A percentile compares a stretch with the other conserved stretches of the same genome.
Conservation (phyloP, 2,888 invertebrate genomes). For the Trilocha varians region DNA sequence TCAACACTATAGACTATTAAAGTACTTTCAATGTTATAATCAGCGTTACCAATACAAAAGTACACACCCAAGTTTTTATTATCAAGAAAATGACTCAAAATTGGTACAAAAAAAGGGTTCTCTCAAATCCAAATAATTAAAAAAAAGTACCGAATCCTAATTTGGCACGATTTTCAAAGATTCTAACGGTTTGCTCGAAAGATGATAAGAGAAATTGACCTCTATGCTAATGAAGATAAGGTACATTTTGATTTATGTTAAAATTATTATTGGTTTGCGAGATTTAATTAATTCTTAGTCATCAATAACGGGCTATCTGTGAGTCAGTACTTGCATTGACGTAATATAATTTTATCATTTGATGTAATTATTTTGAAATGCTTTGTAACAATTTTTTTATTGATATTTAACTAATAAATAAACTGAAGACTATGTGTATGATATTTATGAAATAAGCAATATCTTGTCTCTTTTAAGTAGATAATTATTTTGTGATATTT, state of each 20-base stretch:
- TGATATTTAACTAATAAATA: too few relatives aligned
- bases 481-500: too few relatives aligned
- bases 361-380: neutral
- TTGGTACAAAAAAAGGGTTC: neutral
- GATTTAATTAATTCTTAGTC: constrained; percentile 67
- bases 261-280: constrained; percentile 37
- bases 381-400: too few relatives aligned
- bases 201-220: constrained; percentile 20
- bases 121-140: neutral
- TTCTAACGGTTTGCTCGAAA: constrained; percentile 40
- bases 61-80: too few relatives aligned
- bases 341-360: constrained; percentile 2
- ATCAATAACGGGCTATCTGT: constrained; percentile 52
- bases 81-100: too few relatives aligned
- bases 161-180: constrained; percentile 46
- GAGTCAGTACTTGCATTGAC: constrained; percentile 35
- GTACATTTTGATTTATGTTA: constrained; percentile 20
- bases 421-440: too few relatives aligned
- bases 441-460: too few relatives aligned
- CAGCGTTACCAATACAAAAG: too few relatives aligned
- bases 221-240: constrained; percentile 25
- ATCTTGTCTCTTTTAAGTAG: too few relatives aligned
- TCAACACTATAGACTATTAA: too few relatives aligned
- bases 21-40: too few relatives aligned
- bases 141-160: constrained; percentile 39